Evolutionary conservation across 2,113 vertebrate genomes (phyloP).

Genomic region (Podarcis muralis): DNA sequence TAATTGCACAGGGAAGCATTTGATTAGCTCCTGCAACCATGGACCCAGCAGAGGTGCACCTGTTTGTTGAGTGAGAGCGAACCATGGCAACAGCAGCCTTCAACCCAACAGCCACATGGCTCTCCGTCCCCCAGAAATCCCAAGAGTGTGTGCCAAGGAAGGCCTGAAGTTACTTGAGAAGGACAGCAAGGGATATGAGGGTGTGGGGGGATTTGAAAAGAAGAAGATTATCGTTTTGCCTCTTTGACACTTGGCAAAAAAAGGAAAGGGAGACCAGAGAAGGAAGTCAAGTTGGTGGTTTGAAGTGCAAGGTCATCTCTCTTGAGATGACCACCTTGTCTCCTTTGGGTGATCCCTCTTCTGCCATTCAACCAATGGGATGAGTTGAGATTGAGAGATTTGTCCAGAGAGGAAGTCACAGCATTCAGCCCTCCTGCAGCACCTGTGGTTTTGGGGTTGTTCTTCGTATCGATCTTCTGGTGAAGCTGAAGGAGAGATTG

Average conservation of each 20-base stretch:
- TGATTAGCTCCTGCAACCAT: not conserved
- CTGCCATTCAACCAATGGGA: not conserved
- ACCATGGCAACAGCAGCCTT: not conserved
- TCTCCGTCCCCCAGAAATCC: not conserved
- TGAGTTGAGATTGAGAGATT: not conserved
- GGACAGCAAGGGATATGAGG: not conserved
- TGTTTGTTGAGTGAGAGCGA: not conserved
- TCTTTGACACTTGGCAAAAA: not conserved
- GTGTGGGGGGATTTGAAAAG: not conserved
- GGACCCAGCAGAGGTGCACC: rapidly evolving
- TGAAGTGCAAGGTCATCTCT: not conserved
- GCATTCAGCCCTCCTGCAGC: not conserved
- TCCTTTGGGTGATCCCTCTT: not conserved
- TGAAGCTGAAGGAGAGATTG: not conserved
- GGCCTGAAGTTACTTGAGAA: not conserved
- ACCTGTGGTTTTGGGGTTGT: conserved; percentile 32
- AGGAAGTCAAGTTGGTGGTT: not conserved
- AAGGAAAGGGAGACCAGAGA: too few species aligned
- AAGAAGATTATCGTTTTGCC: not conserved
- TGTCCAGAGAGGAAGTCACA: not conserved
- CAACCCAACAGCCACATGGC: not conserved
- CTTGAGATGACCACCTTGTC: not conserved
- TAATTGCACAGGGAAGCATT: conserved; percentile 68
- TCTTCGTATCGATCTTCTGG: not conserved
- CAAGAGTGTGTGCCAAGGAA: not conserved